These are phyloP conservation scores for Thaleichthys pacificus DNA, from an alignment of 2,797 vertebrate genomes.

Conservation along the genomic window DNA sequence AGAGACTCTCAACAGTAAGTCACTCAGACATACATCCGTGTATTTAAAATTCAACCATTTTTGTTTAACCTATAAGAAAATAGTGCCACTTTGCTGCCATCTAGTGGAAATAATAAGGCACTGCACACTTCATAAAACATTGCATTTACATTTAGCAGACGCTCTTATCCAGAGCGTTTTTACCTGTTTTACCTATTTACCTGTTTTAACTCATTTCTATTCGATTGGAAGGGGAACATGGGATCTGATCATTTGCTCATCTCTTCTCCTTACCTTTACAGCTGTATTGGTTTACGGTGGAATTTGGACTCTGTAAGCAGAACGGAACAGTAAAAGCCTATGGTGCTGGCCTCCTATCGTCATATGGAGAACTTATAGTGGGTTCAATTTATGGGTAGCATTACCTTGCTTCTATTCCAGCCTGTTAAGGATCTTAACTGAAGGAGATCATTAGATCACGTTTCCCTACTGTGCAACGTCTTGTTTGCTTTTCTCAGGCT, in stretches of 20 bases:
- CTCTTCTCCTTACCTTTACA: conserved; percentile 34
- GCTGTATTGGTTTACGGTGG: conserved; percentile 86
- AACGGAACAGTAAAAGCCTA: conserved; percentile 80
- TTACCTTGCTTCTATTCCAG: no score
- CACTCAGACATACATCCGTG: background rate
- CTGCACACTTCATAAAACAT: conserved; percentile 10
- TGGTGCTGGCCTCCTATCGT: conserved; percentile 80
- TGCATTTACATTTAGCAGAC: no score
- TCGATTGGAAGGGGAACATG: no score
- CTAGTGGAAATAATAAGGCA: conserved; percentile 41
- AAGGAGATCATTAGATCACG: no score
- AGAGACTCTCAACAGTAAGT: conserved; percentile 85
- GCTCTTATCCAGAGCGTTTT: no score
- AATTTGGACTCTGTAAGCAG: conserved; percentile 85
- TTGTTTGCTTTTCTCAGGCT: background rate
- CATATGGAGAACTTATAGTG: conserved; percentile 81
- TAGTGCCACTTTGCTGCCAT: conserved; percentile 29
- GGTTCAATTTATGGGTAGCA: conserved; percentile 31
- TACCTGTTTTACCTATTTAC: no score
- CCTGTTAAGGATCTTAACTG: no score
- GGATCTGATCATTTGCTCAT: background rate
- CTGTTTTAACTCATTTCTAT: no score
- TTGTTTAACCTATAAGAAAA: background rate
- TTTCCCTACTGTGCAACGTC: background rate
- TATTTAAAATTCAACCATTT: background rate